phyloP scores from a whole-genome alignment of 2,888 invertebrate genomes.

The Ryuthela nishihirai region DNA sequence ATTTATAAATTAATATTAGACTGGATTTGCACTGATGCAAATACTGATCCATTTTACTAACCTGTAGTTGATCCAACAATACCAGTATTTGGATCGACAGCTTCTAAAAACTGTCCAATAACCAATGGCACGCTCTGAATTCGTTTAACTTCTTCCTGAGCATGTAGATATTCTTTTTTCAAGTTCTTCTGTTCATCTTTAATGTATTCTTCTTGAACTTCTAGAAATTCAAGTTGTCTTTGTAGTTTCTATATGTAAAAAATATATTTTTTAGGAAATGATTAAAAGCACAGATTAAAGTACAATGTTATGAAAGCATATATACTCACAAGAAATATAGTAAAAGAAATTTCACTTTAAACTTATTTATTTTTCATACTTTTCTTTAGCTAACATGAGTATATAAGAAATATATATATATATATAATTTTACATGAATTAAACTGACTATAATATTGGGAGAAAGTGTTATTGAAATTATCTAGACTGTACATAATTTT shows the following conservation, averaged over 20 bases:
- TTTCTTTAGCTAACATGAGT: no score
- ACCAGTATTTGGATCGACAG: slow-evolving; percentile 98
- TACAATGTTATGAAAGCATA: neutral
- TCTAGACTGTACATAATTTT: no score
- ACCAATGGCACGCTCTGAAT: slow-evolving; percentile 98
- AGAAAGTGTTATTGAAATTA: no score
- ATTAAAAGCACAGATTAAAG: neutral
- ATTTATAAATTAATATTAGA: neutral
- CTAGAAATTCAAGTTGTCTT: slow-evolving; percentile 91
- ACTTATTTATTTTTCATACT: no score
- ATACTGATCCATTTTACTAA: slow-evolving; percentile 42
- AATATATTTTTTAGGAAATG: neutral
- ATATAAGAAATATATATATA: no score
- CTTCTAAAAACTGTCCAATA: slow-evolving; percentile 98
- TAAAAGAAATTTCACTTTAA: neutral
- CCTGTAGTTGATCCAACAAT: slow-evolving; percentile 97
- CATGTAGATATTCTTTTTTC: slow-evolving; percentile 97
- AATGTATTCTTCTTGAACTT: slow-evolving; percentile 98
- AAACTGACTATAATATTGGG: no score
- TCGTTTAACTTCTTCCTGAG: slow-evolving; percentile 77
- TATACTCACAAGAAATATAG: neutral
- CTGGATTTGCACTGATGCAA: neutral
- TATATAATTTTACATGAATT: no score
- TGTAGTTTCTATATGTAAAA: slow-evolving; percentile 72
- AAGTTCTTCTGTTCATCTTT: slow-evolving; percentile 98